Evolutionary conservation across 1,140 invertebrate genomes (phyloP).

Genomic region (Zaprionus lachaisei): DNA sequence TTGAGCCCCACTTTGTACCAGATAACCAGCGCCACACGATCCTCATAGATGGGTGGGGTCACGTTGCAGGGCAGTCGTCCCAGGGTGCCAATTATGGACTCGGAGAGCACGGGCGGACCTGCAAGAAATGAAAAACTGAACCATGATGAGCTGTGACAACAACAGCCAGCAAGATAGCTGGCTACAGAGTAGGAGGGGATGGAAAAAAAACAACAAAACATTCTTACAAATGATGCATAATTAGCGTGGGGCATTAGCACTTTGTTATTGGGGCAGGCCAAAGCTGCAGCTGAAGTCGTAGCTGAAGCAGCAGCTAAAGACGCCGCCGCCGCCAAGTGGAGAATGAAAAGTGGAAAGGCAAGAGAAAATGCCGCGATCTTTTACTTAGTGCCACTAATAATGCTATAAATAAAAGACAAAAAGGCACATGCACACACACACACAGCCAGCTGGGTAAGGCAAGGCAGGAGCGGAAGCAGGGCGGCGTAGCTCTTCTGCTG

Average conservation of each 20-base stretch:
- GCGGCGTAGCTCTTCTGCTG: background rate
- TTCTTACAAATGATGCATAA: conserved; percentile 79
- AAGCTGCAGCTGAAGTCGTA: conserved; percentile 34
- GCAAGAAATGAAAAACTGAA: conserved; percentile 68
- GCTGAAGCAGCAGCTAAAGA: conserved; percentile 26
- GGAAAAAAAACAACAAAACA: conserved; percentile 30
- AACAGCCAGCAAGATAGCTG: conserved; percentile 8
- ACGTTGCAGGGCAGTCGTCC: conserved; percentile 93
- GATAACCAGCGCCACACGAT: conserved; percentile 92
- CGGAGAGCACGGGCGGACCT: conserved; percentile 88
- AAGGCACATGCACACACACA: conserved; percentile 12
- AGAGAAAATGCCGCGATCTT: conserved; percentile 66
- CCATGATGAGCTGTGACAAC: conserved; percentile 54
- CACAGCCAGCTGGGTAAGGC: background rate
- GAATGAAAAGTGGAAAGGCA: conserved; percentile 36
- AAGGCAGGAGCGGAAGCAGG: background rate
- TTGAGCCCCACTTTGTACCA: conserved; percentile 93
- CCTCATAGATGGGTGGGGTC: conserved; percentile 89
- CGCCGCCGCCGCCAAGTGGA: conserved; percentile 18
- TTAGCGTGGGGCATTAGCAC: conserved; percentile 79
- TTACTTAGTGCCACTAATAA: conserved; percentile 77
- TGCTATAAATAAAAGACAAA: conserved; percentile 75
- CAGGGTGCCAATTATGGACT: conserved; percentile 90
- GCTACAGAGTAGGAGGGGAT: background rate
- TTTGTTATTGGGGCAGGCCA: conserved; percentile 68